Evolutionary conservation across 1,140 invertebrate genomes (phyloP), one percentile per base, ranked within the genome.

Genomic region (Platyscapa corneri): DNA sequence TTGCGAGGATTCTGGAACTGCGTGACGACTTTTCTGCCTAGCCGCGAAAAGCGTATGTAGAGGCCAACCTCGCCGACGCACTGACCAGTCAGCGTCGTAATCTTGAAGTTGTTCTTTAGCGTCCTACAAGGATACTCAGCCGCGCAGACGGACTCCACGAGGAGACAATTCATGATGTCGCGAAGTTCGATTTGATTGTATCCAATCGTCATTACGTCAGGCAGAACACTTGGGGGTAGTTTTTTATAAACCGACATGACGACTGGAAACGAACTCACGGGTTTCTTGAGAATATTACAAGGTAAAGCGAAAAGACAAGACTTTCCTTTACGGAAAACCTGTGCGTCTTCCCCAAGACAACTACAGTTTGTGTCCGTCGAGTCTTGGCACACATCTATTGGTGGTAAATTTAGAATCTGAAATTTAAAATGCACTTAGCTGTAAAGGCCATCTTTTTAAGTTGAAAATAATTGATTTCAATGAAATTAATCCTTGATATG

Each of bases 1-100:
- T 93, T 91, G 42, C 89, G 86, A 0, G 92, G 91, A 16, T 92
- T 88, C 91, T 95, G 94, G 88, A 96, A 96, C 87, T 95, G 94
- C 5, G 95, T 96, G 8, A 95, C 92, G 49, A 96, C 95, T 84
- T 95, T 91, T 87, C 94, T 94, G 23, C 95, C 95, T 86, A 96
- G 95, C 87, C 95, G 95, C 16, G 95, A 95, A 88, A 95, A 93
- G 18, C 95, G 90, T 12, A 95, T 89, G 91, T 94, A 94, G 84
- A 95, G 92, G 88, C 94, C 88, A 83, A 94, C 90, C 89, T 94
- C 91, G 88, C 95, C 92, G 87, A 95, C 89, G 87, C 90, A 87
- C 90, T 94, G 85, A 67, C 91, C 90, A 65, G 91, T 91, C 79
- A 89, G 92, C 18, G 93, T 90, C 12, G 91, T 92, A 10, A 93